phyloP scores from a whole-genome alignment of 2,797 vertebrate species.

The Netta rufina region DNA sequence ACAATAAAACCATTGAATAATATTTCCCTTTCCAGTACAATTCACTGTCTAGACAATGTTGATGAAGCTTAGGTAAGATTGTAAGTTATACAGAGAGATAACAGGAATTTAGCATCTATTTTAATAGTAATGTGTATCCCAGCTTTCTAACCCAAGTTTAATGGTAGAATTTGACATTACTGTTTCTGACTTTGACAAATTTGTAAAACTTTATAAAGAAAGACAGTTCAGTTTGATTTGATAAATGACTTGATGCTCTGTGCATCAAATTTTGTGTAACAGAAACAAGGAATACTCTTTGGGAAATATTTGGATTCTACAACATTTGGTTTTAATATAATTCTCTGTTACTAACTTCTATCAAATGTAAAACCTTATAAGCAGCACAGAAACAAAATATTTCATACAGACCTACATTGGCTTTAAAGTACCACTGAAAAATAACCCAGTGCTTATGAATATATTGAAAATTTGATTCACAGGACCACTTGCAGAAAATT shows the following conservation, averaged over 20 bases:
- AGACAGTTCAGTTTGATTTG: not conserved
- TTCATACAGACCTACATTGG: not conserved
- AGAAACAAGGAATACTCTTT: not conserved
- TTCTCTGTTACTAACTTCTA: not conserved
- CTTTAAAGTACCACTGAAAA: not conserved
- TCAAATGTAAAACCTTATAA: not conserved
- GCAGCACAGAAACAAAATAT: not conserved
- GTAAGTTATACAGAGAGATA: not conserved
- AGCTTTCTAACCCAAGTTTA: not conserved
- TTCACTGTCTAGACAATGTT: not conserved
- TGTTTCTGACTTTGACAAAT: not conserved
- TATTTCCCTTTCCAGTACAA: not conserved
- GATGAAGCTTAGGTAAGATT: not conserved
- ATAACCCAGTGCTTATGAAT: not conserved
- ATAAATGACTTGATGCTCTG: not conserved
- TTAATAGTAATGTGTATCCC: not conserved
- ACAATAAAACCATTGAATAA: not conserved
- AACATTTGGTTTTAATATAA: not conserved
- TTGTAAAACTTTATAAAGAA: not conserved
- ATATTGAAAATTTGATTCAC: not conserved
- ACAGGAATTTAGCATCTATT: not conserved
- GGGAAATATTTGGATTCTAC: not conserved
- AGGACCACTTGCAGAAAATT: not conserved
- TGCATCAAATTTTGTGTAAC: not conserved
- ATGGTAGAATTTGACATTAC: not conserved